Conservation (phyloP, 2,888 invertebrate genomes). For the Tetramorium bicarinatum region DNA sequence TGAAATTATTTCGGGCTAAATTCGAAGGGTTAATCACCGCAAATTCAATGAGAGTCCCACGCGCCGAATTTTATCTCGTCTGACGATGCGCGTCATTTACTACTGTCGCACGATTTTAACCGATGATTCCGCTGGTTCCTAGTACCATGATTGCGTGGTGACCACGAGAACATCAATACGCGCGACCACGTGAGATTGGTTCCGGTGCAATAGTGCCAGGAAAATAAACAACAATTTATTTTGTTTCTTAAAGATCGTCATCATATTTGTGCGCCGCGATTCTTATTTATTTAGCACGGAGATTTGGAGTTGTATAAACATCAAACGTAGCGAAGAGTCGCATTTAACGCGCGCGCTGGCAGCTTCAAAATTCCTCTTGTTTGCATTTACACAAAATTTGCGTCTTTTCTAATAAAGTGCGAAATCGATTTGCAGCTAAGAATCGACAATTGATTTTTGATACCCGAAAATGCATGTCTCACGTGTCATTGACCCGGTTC, state of each 20-base stretch:
- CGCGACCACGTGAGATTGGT: conserved; percentile 24
- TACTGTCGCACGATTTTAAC: conserved; percentile 33
- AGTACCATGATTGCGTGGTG: conserved; percentile 27
- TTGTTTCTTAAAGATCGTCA: not conserved
- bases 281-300: conserved; percentile 39
- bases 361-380: not conserved
- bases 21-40: conserved; percentile 23
- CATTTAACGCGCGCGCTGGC: not conserved
- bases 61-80: conserved; percentile 19
- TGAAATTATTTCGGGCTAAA: not conserved
- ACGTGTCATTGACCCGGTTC: conserved; percentile 46
- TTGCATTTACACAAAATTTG: not conserved
- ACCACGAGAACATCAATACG: conserved; percentile 4
- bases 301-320: not conserved
- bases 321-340: not conserved
- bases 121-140: conserved; percentile 22
- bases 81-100: conserved; percentile 28
- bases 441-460: not conserved
- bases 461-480: not conserved
- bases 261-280: not conserved
- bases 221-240: conserved; percentile 31
- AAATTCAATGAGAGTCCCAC: conserved; percentile 34
- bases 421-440: not conserved
- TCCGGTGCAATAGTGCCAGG: not conserved
- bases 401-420: not conserved